A percentile compares a stretch with the other conserved stretches of the same genome.
Conservation (phyloP, 2,888 invertebrate genomes). For the Epinotia ramella region DNA sequence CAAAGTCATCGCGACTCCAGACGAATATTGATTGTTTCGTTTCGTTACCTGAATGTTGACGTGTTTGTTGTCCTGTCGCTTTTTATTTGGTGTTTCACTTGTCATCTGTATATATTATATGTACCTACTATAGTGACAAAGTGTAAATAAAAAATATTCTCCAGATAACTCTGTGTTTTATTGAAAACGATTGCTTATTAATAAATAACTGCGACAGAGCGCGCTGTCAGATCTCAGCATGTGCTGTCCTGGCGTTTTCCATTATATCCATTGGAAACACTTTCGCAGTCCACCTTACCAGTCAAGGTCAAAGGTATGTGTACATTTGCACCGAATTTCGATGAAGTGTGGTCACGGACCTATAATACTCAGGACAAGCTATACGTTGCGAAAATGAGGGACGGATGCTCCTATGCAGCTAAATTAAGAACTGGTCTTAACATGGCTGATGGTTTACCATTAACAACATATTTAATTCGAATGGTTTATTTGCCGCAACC, state of each 20-base stretch:
- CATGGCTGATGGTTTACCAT: too few relatives aligned
- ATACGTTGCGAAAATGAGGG: too few relatives aligned
- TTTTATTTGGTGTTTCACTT: conserved; percentile 64
- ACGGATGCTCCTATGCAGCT: too few relatives aligned
- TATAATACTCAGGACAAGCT: too few relatives aligned
- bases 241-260: not conserved
- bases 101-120: conserved; percentile 72
- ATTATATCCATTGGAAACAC: not conserved
- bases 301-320: not conserved
- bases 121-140: conserved; percentile 69
- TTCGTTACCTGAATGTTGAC: conserved; percentile 49
- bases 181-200: conserved; percentile 62
- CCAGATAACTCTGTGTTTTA: conserved; percentile 69
- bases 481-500: too few relatives aligned
- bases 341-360: not conserved
- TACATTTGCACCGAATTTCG: not conserved
- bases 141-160: conserved; percentile 83
- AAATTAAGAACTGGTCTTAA: too few relatives aligned
- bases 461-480: too few relatives aligned
- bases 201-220: conserved; percentile 50
- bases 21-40: conserved; percentile 13
- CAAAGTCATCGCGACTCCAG: conserved; percentile 10
- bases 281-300: not conserved
- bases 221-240: conserved; percentile 38
- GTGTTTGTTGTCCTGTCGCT: conserved; percentile 54